Base-by-base conservation (phyloP, 2,888 invertebrate species). In the Mylabris sibirica region DNA sequence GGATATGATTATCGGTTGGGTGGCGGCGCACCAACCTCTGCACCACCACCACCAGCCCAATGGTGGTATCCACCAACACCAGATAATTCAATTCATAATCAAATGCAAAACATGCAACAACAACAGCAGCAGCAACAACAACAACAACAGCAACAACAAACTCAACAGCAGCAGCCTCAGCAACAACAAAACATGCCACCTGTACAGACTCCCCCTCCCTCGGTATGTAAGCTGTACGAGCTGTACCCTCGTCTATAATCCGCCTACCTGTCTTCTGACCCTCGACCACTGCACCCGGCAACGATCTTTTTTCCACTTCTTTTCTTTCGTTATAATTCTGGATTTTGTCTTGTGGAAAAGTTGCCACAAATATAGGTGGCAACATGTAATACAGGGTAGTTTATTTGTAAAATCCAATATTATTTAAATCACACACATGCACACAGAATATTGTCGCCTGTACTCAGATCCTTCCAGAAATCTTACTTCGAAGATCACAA, bases 21-120 rank as follows among this genome's bases (percentile, higher is more conserved):
- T 74, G 80, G 81, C 66, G 62, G 57, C 64, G 38, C 87, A 70
- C 79, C 80, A 78, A 77, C 53, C 12, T 22, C 11, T 9, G 53
- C 53, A 57, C 86, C 87, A 57, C 85, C 87, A 44, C 79, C 82
- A 66, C 89, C 88, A 76, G 87, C 89, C 66, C 90, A 90, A 80
- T 93, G 93, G 90, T 93, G 93, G 93, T 93, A 93, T 87, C 89
- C 92, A 79, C 86, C 87, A 75, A 85, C 87, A 72, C 86, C 87
- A 78, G 89, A 90, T 80, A 89, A 89, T 85, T 26, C 71, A 12
- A 84, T 85, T 83, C 89, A 90, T 89, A 89, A 78, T 83, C 74
- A 71, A 74, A 79, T 85, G 82, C 89, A 90, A 79, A 89, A 89
- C 84, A 87, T 88, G 67, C 81, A 82, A 78, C 81, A 80, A 67